phyloP scores from a whole-genome alignment of 2,797 vertebrate species.

The Thaleichthys pacificus region DNA sequence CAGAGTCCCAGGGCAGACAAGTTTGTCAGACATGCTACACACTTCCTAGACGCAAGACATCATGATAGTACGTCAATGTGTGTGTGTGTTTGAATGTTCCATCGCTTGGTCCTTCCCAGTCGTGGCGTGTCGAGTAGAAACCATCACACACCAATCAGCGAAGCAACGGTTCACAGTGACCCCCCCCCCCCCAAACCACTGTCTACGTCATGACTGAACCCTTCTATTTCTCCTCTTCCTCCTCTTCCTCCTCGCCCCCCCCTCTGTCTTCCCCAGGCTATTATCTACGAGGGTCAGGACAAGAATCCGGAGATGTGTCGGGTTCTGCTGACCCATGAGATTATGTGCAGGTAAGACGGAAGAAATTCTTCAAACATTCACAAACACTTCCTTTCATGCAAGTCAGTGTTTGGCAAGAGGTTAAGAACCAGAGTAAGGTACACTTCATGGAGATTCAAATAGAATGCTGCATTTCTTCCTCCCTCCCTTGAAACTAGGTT shows the following conservation, averaged over 20 bases:
- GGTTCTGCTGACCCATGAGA: constrained; percentile 94
- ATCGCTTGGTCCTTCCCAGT: no score
- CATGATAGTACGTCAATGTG: background rate
- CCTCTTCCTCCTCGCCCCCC: background rate
- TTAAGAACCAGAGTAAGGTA: background rate
- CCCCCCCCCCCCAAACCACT: no score
- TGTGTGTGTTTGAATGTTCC: background rate
- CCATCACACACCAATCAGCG: no score
- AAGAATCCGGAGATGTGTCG: constrained; percentile 98
- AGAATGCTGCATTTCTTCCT: constrained; percentile 71
- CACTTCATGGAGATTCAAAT: constrained; percentile 72
- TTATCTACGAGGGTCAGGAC: constrained; percentile 95
- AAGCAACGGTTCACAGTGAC: no score
- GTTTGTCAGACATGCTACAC: constrained; percentile 43
- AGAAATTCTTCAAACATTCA: background rate
- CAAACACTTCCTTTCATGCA: background rate
- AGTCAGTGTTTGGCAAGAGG: background rate
- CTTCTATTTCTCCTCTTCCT: background rate
- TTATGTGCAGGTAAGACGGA: constrained; percentile 91
- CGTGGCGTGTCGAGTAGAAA: no score
- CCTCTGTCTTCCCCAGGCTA: constrained; percentile 72
- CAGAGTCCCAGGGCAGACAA: constrained; percentile 68
- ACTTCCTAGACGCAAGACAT: constrained; percentile 59
- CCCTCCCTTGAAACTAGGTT: constrained; percentile 74
- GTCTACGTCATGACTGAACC: no score